Evolutionary conservation across 2,113 vertebrate species (phyloP).

Genomic region (Colossoma macropomum): DNA sequence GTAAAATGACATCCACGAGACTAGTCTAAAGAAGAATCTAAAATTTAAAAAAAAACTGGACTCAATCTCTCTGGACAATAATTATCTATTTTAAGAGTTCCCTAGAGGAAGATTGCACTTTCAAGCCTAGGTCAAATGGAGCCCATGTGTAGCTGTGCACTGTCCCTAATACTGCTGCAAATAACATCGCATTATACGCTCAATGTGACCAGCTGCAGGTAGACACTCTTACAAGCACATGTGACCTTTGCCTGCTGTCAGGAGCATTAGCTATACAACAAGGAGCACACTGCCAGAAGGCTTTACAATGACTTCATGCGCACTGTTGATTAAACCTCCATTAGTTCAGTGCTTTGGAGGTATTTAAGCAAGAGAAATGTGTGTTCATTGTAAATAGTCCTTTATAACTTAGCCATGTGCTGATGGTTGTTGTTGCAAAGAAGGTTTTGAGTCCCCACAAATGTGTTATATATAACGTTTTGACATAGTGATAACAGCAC

Average conservation of each 20-base stretch:
- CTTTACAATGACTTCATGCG: background rate
- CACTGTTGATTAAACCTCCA: background rate
- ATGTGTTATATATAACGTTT: too few relatives aligned
- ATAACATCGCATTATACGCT: background rate
- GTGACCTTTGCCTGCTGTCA: background rate
- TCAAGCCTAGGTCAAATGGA: background rate
- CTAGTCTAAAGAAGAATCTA: too few relatives aligned
- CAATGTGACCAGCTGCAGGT: background rate
- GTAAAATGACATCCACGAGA: background rate
- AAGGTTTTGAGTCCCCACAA: too few relatives aligned
- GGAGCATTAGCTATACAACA: background rate
- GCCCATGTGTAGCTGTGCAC: background rate
- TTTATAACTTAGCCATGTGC: too few relatives aligned
- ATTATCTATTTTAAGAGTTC: background rate
- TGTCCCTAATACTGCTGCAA: background rate
- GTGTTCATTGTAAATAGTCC: too few relatives aligned
- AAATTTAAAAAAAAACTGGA: background rate
- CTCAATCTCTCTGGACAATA: background rate
- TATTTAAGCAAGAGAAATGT: too few relatives aligned
- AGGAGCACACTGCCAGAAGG: background rate
- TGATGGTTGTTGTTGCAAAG: too few relatives aligned
- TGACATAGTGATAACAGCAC: too few relatives aligned
- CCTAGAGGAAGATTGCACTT: background rate
- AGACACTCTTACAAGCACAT: background rate
- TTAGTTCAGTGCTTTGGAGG: too few relatives aligned